Evolutionary conservation across 1,140 invertebrate genomes (phyloP).

Genomic region (Zaprionus lachaisei): DNA sequence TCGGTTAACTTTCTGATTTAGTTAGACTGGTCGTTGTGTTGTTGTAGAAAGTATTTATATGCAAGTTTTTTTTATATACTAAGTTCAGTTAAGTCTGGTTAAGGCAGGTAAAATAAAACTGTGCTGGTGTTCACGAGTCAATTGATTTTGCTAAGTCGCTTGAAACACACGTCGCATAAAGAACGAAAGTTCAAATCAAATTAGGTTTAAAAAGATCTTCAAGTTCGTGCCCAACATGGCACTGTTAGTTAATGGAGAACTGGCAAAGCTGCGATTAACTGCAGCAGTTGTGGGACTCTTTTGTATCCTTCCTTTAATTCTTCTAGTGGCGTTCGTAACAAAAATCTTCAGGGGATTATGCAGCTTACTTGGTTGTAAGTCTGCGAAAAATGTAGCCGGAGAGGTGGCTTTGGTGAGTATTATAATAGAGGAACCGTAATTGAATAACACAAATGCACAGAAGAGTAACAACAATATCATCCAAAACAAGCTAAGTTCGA

Average conservation of each 20-base stretch:
- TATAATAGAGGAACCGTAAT: background rate
- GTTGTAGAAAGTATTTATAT: too few relatives aligned
- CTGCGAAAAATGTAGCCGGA: slow-evolving; percentile 17
- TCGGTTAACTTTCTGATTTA: background rate
- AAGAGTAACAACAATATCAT: too few relatives aligned
- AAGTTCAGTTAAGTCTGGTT: background rate
- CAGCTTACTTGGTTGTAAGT: background rate
- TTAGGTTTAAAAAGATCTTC: background rate
- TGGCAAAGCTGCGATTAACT: background rate
- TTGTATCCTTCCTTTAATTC: slow-evolving; percentile 32
- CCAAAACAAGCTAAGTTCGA: too few relatives aligned
- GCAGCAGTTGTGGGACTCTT: slow-evolving; percentile 14
- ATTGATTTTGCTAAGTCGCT: background rate
- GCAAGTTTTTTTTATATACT: too few relatives aligned
- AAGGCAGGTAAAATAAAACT: background rate
- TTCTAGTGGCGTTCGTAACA: slow-evolving; percentile 31
- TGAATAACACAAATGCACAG: too few relatives aligned
- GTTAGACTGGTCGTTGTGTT: too few relatives aligned
- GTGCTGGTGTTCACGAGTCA: background rate
- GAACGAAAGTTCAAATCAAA: background rate
- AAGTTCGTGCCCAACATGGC: background rate
- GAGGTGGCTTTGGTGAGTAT: slow-evolving; percentile 69
- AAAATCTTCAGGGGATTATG: slow-evolving; percentile 16
- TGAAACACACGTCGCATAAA: background rate
- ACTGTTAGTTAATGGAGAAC: background rate